Evolutionary conservation across 2,113 vertebrate genomes (phyloP), one percentile per base, ranked within the genome.

Genomic region (Misgurnus anguillicaudatus): DNA sequence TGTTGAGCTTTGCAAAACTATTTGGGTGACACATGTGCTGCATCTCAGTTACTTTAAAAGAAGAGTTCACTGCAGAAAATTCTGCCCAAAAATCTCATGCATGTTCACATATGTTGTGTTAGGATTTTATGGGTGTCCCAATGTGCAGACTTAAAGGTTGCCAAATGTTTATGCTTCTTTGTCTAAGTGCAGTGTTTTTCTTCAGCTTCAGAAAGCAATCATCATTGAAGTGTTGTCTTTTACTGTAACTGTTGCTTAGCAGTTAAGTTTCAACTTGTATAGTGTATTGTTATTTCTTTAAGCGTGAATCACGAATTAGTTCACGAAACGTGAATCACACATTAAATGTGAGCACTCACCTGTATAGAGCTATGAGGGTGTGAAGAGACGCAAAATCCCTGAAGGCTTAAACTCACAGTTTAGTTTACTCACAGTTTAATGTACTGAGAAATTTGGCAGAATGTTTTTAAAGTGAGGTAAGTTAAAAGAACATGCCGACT

Each of bases 261-360:
- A 19, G 53, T 19, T 19, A 5, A 57, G 42, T 45, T 45, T 45
- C 42, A 51, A n/a, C 8, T 9, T 3, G 6, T 19, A 19, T 7
- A 57, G 14, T 77, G 19, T 62, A 9, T 55, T 53, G 47, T 53
- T 51, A 14, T 64, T 11, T 19, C 45, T 60, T 76, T 53, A 60
- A 19, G 47, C 36, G 16, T n/a, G 45, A 65, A 76, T 51, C 61
- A 13, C 14, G 24, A 53, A 53, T 4, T 63, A 17, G 45, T 39
- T 24, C 24, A 24, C 24, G 24, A 24, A 24, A 24, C 24, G 24
- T 24, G 24, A 31, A 31, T 31, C 24, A 31, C 16, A 51, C 61
- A 39, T 53, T 47, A 41, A 70, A 62, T 21, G 41, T n/a, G 9
- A 62, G 24, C 67, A 21, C 53, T 11, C 69, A 63, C 19, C 70